Conservation (phyloP, 1,140 invertebrate genomes). For the Elysia chlorotica region DNA sequence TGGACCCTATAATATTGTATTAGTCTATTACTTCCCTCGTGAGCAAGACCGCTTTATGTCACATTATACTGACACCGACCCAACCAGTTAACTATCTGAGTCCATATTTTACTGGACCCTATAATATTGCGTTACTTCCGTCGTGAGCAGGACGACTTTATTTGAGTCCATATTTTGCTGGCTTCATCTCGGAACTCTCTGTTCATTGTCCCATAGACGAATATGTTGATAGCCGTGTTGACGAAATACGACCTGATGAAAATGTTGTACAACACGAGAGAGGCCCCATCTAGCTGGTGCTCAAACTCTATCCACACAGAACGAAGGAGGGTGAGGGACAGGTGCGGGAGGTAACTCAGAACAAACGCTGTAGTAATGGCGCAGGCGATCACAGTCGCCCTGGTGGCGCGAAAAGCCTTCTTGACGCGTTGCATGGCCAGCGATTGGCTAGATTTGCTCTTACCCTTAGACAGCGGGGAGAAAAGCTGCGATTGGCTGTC, state of each 20-base stretch:
- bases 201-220: constrained; percentile 33
- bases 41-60: no score
- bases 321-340: constrained; percentile 17
- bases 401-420: constrained; percentile 14
- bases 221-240: constrained; percentile 28
- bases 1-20: no score
- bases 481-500: not conserved
- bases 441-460: constrained; percentile 5
- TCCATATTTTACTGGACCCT: no score
- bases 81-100: no score
- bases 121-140: no score
- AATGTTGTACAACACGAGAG: constrained; percentile 27
- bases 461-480: not conserved
- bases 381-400: constrained; percentile 26
- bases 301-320: constrained; percentile 23
- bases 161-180: not conserved
- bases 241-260: constrained; percentile 32
- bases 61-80: no score
- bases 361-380: constrained; percentile 28
- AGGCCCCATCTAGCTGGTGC: constrained; percentile 1
- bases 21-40: no score
- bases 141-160: no score
- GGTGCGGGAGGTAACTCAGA: constrained; percentile 28
- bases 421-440: constrained; percentile 9
- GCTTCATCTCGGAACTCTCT: constrained; percentile 19